Evolutionary conservation across 2,113 vertebrate species (phyloP).

Genomic region (Shinisaurus crocodilurus): DNA sequence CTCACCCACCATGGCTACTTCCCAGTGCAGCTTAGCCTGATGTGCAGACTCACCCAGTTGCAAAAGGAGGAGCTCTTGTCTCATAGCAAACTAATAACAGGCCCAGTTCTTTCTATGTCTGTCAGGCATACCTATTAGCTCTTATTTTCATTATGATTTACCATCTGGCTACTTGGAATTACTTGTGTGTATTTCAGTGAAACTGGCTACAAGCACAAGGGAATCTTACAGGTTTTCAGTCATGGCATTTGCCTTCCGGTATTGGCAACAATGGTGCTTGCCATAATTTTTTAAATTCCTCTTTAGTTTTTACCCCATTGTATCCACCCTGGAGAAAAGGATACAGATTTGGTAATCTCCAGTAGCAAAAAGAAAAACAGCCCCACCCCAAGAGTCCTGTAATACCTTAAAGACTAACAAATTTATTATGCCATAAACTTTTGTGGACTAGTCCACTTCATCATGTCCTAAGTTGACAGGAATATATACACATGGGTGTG

Average conservation of each 20-base stretch:
- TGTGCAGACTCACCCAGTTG: background rate
- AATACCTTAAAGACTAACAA: too few species aligned
- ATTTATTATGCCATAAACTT: too few species aligned
- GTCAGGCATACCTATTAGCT: background rate
- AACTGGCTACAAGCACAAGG: background rate
- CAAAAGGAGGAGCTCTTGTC: too few species aligned
- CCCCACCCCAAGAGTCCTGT: too few species aligned
- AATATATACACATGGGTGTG: background rate
- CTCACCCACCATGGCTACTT: too few species aligned
- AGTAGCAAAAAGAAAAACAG: background rate
- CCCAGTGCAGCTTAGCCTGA: too few species aligned
- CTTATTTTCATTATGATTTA: background rate
- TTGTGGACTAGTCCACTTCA: background rate
- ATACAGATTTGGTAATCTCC: background rate
- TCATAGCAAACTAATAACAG: background rate
- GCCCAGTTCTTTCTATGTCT: background rate
- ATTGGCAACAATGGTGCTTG: background rate
- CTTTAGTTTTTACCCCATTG: background rate
- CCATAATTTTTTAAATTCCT: background rate
- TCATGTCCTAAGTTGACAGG: background rate
- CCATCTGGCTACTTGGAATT: slow-evolving; percentile 6
- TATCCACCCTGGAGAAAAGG: background rate
- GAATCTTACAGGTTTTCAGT: background rate
- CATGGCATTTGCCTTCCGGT: background rate
- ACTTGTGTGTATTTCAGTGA: background rate